Evolutionary conservation across 2,113 vertebrate genomes (phyloP), one percentile per base, ranked within the genome.

Genomic region (Hassar affinis): DNA sequence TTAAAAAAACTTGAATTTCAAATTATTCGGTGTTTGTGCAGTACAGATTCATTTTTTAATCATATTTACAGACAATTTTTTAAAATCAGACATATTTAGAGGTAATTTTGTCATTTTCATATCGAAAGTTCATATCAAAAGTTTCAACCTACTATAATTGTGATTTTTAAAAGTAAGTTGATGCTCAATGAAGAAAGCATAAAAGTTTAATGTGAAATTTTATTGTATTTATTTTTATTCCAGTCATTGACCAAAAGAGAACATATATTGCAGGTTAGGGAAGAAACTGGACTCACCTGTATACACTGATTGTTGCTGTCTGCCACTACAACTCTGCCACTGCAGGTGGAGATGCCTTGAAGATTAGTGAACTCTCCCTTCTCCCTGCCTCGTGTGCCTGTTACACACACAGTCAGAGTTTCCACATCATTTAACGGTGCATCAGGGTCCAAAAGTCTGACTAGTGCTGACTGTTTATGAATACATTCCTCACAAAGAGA

Each of bases 251-350:
- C 71, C 25, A 12, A 80, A 59, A 38, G 33, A 15, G 7, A 61
- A n/a, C 6, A 12, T 45, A 18, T 69, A 75, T 17, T 22, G 30
- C 30, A 56, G 74, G 30, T 62, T 22, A 54, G 4, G 33, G 25
- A 18, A 81, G 10, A 25, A 54, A 56, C n/a, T 27, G 51, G 47
- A 78, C 90, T 90, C 91, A 98, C 97, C 96, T 99, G 97, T 86
- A 99, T 97, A 20, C 97, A 98, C 71, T 99, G 97, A 91, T 99
- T 99, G 93, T 99, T 99, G 94, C 97, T 99, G 92, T 99, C 97
- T 0, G 97, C 97, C 85, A 99, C 97, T 62, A 99, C 95, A 15
- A 99, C 97, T 80, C 97, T 95, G 59, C 97, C 97, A 0, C 91
- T 95, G 80, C 93, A 97, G 15, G 97, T 93, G 0, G 96, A 97